Evolutionary conservation across 2,888 invertebrate species (phyloP).

Genomic region (Oxytorus armatus): DNA sequence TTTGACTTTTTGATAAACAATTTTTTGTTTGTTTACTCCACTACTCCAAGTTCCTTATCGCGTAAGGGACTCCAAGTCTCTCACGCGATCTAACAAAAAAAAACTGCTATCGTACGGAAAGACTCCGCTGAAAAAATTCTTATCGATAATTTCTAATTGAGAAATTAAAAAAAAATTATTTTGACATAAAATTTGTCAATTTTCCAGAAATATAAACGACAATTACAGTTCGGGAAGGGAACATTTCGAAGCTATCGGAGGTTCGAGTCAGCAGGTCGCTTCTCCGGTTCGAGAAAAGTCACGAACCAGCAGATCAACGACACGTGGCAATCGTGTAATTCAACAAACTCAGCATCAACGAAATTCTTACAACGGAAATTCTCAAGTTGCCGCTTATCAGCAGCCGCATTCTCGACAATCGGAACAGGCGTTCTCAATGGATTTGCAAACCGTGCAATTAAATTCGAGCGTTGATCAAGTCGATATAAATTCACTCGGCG

Average conservation of each 20-base stretch:
- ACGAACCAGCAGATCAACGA: slow-evolving; percentile 73
- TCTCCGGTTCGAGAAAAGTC: slow-evolving; percentile 74
- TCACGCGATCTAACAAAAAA: no score
- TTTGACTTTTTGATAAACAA: not conserved
- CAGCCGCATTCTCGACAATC: slow-evolving; percentile 67
- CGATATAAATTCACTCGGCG: slow-evolving; percentile 53
- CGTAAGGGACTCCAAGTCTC: no score
- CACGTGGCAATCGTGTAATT: slow-evolving; percentile 74
- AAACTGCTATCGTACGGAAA: no score
- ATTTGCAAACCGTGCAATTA: slow-evolving; percentile 77
- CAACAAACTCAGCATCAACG: slow-evolving; percentile 82
- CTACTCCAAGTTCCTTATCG: no score
- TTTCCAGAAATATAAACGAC: slow-evolving; percentile 71
- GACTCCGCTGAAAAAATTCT: no score
- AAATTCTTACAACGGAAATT: slow-evolving; percentile 75
- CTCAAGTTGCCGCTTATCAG: slow-evolving; percentile 75
- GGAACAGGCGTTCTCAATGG: slow-evolving; percentile 78
- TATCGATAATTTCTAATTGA: no score
- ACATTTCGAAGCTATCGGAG: slow-evolving; percentile 71
- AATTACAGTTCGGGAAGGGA: slow-evolving; percentile 73
- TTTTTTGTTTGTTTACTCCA: no score
- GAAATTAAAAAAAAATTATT: not conserved
- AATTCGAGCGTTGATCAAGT: slow-evolving; percentile 73
- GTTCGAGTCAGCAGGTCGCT: slow-evolving; percentile 64
- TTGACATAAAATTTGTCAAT: not conserved